Evolutionary conservation across 2,797 vertebrate genomes (phyloP), one percentile per base, ranked within the genome.

Genomic region (Fundulus diaphanus): DNA sequence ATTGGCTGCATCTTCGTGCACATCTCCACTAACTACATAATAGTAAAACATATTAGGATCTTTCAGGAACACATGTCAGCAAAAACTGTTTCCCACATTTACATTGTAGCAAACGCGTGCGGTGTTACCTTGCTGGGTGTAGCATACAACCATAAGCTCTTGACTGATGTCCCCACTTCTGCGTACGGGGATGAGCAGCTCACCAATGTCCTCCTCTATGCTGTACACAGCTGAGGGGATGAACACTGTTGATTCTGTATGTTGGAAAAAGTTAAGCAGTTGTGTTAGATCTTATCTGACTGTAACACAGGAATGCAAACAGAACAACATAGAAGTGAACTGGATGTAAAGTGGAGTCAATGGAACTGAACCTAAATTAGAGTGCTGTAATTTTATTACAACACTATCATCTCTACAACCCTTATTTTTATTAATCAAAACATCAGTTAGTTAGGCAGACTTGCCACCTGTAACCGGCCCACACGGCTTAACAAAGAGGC

Each of bases 71-170:
- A 27, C 49, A 75, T 11, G 31, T 27, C n/a, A 33, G 56, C 54
- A 52, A 52, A 57, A 72, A 52, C 11, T 6, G 13, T 74, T 56
- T 4, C 37, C 24, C 13, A 8, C 18, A 57, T 27, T 31, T 44
- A 40, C 42, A 57, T 71, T 7, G 48, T 31, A 6, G n/a, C 29
- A 40, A 0, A 56, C 22, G 49, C 22, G 48, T 22, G 2, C 24
- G 67, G 11, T 52, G 52, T 88, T 95, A 98, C 98, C 98, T 97
- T 98, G 97, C 35, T 96, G 96, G 0, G 98, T 99, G 82, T 94
- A 97, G 88, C 98, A 99, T 90, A 98, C 83, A 82, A 99, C 97
- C 97, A 99, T 98, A 74, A 99, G 87, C 81, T 99, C 98, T 90
- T 95, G 96, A 84, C 95, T 97, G 80, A 96, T 90, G 18, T 99